Conservation (phyloP, 2,113 vertebrate genomes). For the Malurus alboscapulatus region DNA sequence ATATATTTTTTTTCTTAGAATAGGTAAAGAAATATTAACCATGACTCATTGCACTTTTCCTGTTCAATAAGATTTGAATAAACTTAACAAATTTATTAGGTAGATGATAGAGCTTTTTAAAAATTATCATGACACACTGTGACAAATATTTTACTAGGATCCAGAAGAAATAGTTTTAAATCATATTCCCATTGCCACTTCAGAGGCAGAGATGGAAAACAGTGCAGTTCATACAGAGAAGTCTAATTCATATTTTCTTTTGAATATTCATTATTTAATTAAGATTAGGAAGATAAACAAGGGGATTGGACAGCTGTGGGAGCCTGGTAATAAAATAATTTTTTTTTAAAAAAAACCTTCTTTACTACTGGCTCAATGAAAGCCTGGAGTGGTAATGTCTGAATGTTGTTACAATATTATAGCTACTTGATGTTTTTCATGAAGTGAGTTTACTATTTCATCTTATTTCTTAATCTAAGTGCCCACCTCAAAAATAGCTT, state of each 20-base stretch:
- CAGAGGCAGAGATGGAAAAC: constrained; percentile 11
- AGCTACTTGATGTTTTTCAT: not conserved
- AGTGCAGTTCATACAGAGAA: not conserved
- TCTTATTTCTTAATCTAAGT: not conserved
- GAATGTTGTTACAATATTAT: not conserved
- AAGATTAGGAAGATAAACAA: constrained; percentile 59
- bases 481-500: not conserved
- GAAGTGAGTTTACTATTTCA: not conserved
- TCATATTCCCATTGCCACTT: constrained; percentile 8
- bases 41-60: constrained; percentile 39
- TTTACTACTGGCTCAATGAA: not conserved
- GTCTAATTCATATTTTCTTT: not conserved
- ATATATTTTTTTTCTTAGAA: constrained; percentile 41
- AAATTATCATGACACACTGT: constrained; percentile 40
- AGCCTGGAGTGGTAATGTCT: not conserved
- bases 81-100: constrained; percentile 49
- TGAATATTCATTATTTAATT: constrained; percentile 66
- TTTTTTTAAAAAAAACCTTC: not conserved
- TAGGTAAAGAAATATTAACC: constrained; percentile 62
- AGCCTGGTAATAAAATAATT: not conserved
- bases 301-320: constrained; percentile 5
- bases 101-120: constrained; percentile 50
- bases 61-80: constrained; percentile 47
- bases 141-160: constrained; percentile 53
- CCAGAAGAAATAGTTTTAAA: constrained; percentile 51